Percentiles rank a stretch among this genome's conserved stretches.
Conservation (phyloP, 2,888 invertebrate species). For the Meandrusa payeni region DNA sequence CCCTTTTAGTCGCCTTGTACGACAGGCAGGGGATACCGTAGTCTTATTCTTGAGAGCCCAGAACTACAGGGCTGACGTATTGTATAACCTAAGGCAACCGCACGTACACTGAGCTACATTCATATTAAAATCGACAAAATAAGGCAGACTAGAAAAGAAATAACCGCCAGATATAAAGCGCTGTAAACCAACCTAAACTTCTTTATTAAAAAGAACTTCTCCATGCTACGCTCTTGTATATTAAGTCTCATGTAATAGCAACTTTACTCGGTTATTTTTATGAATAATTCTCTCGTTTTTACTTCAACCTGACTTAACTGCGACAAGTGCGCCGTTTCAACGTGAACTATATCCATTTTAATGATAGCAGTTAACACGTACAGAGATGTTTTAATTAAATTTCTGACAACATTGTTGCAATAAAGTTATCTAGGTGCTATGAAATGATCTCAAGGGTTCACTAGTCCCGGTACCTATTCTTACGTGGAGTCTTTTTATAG, state of each 20-base stretch:
- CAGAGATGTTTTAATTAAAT: constrained; percentile 14
- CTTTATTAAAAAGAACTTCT: neutral
- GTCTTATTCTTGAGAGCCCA: too few species aligned
- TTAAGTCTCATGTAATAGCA: neutral
- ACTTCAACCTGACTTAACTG: constrained; percentile 4
- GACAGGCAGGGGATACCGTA: too few species aligned
- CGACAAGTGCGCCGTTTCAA: constrained; percentile 15
- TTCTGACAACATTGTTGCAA: constrained; percentile 15
- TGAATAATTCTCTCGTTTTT: constrained; percentile 15
- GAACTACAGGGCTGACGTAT: too few species aligned
- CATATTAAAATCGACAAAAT: too few species aligned
- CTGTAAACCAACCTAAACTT: too few species aligned
- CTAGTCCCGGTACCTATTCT: too few species aligned
- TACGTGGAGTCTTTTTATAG: neutral
- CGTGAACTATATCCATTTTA: constrained; percentile 45
- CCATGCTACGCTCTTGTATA: neutral
- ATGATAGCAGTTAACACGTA: constrained; percentile 64
- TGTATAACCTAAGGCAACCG: too few species aligned
- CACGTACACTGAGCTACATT: too few species aligned
- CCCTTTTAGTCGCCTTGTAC: too few species aligned
- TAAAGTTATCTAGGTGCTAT: constrained; percentile 7
- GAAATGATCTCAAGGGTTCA: too few species aligned
- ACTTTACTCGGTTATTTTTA: constrained; percentile 11
- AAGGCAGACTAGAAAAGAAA: too few species aligned
- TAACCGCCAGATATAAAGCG: too few species aligned